Evolutionary conservation across 2,888 invertebrate species (phyloP), one percentile per base, ranked within the genome.

Genomic region (Pegoplata infirma): DNA sequence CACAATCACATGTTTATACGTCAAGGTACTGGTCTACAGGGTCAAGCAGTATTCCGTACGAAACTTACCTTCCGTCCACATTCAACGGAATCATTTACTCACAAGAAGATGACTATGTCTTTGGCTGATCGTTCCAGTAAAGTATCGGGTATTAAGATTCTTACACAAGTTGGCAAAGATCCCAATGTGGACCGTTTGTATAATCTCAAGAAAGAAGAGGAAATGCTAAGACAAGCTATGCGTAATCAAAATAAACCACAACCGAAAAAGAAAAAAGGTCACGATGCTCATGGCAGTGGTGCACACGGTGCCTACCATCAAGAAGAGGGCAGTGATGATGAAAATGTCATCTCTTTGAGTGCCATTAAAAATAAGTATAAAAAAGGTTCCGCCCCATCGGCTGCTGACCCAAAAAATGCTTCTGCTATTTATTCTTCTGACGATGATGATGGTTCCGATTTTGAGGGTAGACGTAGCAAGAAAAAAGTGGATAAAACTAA

Each of bases 31-130:
- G 98, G 98, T 91, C 92, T 99, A 1, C 98, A 98, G 86, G 99
- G 98, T 0, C 99, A 99, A 89, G 97, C 98, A 0, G 97, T 99
- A 28, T 99, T 99, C 91, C 93, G 97, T 46, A 98, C 98, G 0
- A 99, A 99, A 89, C 91, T 99, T 0, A 97, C 97, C 1, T 99
- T 99, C 94, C 92, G 99, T 49, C 99, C 99, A 0, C 98, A 98
- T 88, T 99, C 99, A 0, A 99, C 99, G 0, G 99, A 99, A 88
- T 98, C 98, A 19, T 98, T 98, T 90, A 99, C 99, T 0, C 99
- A 99, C 89, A 93, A 98, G 82, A 99, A 99, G 92, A 98, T 99
- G 96, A 99, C 99, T 0, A 92, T 99, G 90, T 98, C 98, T 0
- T 91, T 99, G 82, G 99, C 99, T 0, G 99, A 99, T 90, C 92